Conservation (phyloP, 53 echinoderm and acorn worm species). For the Patiria pectinifera region DNA sequence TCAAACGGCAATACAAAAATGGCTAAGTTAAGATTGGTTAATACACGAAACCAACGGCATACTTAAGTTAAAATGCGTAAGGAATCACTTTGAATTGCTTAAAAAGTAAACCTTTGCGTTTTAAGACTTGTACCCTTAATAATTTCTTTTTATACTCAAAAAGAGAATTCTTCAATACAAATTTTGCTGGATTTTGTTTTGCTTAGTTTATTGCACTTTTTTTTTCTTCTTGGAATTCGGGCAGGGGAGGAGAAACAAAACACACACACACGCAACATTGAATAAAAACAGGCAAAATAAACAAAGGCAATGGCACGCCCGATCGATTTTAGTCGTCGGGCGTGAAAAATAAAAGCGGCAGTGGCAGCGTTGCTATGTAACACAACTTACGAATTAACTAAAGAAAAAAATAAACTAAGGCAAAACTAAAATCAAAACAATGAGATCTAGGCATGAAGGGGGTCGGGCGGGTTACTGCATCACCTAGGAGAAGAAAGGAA, state of each 20-base stretch:
- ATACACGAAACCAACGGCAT: background rate
- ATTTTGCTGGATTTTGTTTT: background rate
- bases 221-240: background rate
- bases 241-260: background rate
- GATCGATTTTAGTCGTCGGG: background rate
- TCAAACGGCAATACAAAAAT: background rate
- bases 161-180: background rate
- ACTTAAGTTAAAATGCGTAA: background rate
- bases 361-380: background rate
- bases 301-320: background rate
- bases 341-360: background rate
- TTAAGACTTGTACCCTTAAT: too few relatives aligned
- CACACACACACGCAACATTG: conserved; percentile 39
- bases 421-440: conserved; percentile 43
- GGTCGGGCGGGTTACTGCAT: conserved; percentile 68
- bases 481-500: conserved; percentile 82
- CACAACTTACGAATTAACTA: background rate
- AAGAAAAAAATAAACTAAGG: background rate
- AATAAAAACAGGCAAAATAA: background rate
- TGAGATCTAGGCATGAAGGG: conserved; percentile 62
- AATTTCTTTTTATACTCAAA: background rate
- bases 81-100: background rate
- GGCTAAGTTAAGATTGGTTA: background rate
- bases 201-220: conserved; percentile 26
- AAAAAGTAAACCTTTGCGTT: background rate